A percentile compares a stretch with the other conserved stretches of the same genome.
These are phyloP conservation scores for Pipistrellus kuhlii DNA, from an alignment of 2,797 vertebrate genomes.

Conservation along the genomic window DNA sequence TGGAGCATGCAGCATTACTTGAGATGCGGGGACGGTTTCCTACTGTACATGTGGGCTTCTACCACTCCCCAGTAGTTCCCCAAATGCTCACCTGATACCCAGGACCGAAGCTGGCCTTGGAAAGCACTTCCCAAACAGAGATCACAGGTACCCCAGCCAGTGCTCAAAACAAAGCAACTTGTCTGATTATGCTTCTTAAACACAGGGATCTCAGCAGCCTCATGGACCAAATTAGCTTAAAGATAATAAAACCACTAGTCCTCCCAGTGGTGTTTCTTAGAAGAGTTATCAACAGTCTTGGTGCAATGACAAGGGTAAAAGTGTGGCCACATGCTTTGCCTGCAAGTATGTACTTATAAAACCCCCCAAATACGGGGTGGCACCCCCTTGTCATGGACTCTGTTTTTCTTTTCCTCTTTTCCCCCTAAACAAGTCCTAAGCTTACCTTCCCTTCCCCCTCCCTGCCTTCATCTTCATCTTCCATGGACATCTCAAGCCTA, in stretches of 20 bases:
- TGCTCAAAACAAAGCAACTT: background rate
- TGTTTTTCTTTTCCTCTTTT: background rate
- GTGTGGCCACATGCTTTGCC: background rate
- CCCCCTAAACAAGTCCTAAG: background rate
- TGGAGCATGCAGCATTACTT: background rate
- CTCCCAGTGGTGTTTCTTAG: background rate
- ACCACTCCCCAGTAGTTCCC: background rate
- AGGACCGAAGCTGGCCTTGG: background rate
- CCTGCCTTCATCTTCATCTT: background rate
- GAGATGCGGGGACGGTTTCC: background rate
- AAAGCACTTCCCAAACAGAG: constrained; percentile 27
- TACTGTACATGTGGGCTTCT: background rate
- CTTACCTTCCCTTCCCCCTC: background rate
- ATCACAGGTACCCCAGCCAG: background rate
- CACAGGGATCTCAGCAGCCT: background rate
- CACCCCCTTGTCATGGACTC: background rate
- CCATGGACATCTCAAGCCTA: background rate
- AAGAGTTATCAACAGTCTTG: constrained; percentile 9
- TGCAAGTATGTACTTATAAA: background rate
- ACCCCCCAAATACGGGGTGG: background rate
- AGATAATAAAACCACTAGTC: background rate
- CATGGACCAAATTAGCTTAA: background rate
- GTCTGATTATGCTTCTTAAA: background rate
- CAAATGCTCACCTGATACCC: background rate
- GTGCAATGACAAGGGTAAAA: background rate